These are phyloP conservation scores for Acleris cristana DNA, from an alignment of 2,888 invertebrate species.

Conservation along the genomic window DNA sequence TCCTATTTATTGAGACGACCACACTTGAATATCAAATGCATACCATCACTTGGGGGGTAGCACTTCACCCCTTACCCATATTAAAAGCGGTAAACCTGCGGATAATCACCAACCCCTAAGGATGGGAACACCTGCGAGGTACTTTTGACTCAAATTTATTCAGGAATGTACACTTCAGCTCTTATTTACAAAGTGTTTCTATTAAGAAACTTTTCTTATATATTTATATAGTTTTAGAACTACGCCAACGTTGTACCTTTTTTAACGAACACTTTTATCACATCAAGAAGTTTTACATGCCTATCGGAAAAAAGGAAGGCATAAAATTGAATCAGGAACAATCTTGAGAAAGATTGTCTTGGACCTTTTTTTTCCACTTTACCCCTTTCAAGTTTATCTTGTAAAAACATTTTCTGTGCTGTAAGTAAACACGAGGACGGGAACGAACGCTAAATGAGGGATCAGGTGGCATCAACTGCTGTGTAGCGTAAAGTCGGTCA, in stretches of 20 bases:
- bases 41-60: constrained; percentile 24
- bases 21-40: constrained; percentile 51
- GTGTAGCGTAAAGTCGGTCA: constrained; percentile 59
- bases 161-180: too few relatives aligned
- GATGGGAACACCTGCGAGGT: background rate
- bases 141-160: too few relatives aligned
- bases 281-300: constrained; percentile 10
- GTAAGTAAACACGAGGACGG: constrained; percentile 28
- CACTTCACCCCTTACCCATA: constrained; percentile 13
- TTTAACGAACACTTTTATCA: background rate
- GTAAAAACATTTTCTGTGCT: constrained; percentile 29
- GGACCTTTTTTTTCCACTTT: constrained; percentile 14
- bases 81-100: constrained; percentile 12
- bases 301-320: constrained; percentile 6
- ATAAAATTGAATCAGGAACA: constrained; percentile 25
- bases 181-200: background rate
- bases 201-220: background rate
- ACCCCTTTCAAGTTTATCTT: constrained; percentile 21
- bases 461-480: constrained; percentile 67
- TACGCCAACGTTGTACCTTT: constrained; percentile 1
- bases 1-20: constrained; percentile 55
- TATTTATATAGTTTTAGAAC: background rate
- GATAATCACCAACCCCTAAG: constrained; percentile 15
- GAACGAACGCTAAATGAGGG: constrained; percentile 46
- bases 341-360: constrained; percentile 16